Evolutionary conservation across 2,113 vertebrate species (phyloP), one percentile per base, ranked within the genome.

Genomic region (Hystrix brachyura): DNA sequence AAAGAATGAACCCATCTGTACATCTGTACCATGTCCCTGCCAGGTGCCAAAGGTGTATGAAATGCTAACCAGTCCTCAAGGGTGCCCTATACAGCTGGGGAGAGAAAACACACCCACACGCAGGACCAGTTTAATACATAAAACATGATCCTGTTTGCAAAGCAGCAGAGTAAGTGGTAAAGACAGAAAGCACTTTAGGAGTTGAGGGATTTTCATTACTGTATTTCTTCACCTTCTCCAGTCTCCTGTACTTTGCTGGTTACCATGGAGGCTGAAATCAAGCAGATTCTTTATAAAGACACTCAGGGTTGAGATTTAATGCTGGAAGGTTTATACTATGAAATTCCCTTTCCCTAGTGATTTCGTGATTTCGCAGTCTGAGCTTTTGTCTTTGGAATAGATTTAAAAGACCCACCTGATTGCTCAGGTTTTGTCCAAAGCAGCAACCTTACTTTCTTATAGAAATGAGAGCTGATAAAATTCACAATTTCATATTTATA

Each of bases 211-310:
- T 84, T 96, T 95, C 85, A 83, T 79, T 64, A 79, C 65, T 91
- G 7, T 60, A 81, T 95, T 94, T 76, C 65, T 94, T 94, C 87
- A 83, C 71, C 60, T 96, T 97, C 84, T 91, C 51, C 55, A n/a
- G 74, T 90, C 89, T 96, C 91, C 60, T 78, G 87, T 96, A 90
- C 53, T 93, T 86, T 98, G 96, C 85, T 96, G 81, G 95, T 98
- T 97, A 96, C 92, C 95, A 95, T 94, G 92, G 93, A 12, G 60
- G 84, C 92, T 83, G 60, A 91, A 96, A 90, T 94, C 90, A 95
- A 96, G 87, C 74, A 93, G 74, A 90, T 88, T 92, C 94, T 90
- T 97, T 97, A 96, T 94, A 94, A 95, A 96, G 95, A 98, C 53
- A 86, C 64, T 86, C 62, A 38, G 74, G 71, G 74, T 96, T 97